Percentiles rank a stretch among this genome's conserved stretches.
Evolutionary conservation across 2,888 invertebrate species (phyloP).

Genomic region (Crossocerus cetratus): DNA sequence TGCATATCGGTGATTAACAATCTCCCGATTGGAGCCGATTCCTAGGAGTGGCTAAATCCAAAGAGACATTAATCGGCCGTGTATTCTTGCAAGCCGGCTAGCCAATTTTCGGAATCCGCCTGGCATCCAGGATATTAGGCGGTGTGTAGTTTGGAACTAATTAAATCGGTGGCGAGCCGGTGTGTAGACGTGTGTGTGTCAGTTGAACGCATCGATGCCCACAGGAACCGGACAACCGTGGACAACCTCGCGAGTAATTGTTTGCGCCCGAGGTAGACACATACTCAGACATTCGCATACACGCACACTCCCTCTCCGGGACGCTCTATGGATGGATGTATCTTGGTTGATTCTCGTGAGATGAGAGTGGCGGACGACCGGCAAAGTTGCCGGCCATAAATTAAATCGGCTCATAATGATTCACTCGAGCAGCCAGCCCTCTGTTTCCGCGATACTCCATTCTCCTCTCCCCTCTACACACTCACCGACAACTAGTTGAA

Average conservation of each 20-base stretch:
- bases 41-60: too few species aligned
- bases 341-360: slow-evolving; percentile 15
- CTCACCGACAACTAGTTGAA: slow-evolving; percentile 5
- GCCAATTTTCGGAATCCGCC: slow-evolving; percentile 7
- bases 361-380: neutral
- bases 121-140: neutral
- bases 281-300: too few species aligned
- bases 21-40: too few species aligned
- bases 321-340: slow-evolving; percentile 16
- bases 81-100: neutral
- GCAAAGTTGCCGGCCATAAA: slow-evolving; percentile 15
- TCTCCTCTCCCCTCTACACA: too few species aligned
- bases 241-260: too few species aligned
- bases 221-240: too few species aligned
- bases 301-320: neutral
- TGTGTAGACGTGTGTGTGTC: neutral
- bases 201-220: neutral
- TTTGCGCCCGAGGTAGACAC: too few species aligned
- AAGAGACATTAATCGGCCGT: too few species aligned
- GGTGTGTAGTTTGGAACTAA: slow-evolving; percentile 16
- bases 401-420: slow-evolving; percentile 26
- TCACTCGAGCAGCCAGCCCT: slow-evolving; percentile 5
- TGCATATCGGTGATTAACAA: too few species aligned
- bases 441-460: slow-evolving; percentile 4
- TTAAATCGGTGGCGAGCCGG: slow-evolving; percentile 12